A percentile compares a stretch with the other conserved stretches of the same genome.
Evolutionary conservation across 2,113 vertebrate species (phyloP).

Genomic region (Panurus biarmicus): DNA sequence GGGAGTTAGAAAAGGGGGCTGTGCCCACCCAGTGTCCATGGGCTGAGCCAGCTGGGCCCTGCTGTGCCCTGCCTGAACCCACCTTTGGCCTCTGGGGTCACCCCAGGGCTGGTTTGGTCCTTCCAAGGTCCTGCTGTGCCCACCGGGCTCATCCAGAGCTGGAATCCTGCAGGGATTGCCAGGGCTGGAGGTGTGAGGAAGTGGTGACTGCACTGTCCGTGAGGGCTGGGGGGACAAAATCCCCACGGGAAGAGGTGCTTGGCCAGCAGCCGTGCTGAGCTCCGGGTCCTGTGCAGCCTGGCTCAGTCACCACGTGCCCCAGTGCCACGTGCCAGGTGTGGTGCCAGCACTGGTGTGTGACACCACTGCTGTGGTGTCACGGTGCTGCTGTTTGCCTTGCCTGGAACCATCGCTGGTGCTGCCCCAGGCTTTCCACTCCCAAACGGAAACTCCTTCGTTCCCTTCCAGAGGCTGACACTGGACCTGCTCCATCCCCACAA

Average conservation of each 20-base stretch:
- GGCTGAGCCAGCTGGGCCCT: neutral
- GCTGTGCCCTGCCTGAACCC: neutral
- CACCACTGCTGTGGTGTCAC: rapidly evolving
- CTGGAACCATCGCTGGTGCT: rapidly evolving
- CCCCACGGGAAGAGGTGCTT: rapidly evolving
- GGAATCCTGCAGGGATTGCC: neutral
- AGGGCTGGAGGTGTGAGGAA: neutral
- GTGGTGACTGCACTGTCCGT: rapidly evolving
- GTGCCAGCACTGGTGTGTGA: neutral
- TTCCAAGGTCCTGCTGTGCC: neutral
- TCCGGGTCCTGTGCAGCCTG: neutral
- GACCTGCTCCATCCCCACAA: neutral
- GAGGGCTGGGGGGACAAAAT: neutral
- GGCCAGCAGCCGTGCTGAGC: neutral
- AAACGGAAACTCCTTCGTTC: neutral
- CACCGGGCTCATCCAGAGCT: rapidly evolving
- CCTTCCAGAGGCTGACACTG: neutral
- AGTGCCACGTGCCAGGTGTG: neutral
- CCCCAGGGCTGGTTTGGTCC: neutral
- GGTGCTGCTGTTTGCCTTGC: neutral
- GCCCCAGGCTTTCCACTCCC: neutral
- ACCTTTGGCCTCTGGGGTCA: neutral
- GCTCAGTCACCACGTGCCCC: rapidly evolving
- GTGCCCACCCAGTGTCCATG: rapidly evolving
- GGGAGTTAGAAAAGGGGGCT: neutral